Base-by-base conservation (phyloP, 2,113 vertebrate genomes). In the Oxygymnocypris stewartii region DNA sequence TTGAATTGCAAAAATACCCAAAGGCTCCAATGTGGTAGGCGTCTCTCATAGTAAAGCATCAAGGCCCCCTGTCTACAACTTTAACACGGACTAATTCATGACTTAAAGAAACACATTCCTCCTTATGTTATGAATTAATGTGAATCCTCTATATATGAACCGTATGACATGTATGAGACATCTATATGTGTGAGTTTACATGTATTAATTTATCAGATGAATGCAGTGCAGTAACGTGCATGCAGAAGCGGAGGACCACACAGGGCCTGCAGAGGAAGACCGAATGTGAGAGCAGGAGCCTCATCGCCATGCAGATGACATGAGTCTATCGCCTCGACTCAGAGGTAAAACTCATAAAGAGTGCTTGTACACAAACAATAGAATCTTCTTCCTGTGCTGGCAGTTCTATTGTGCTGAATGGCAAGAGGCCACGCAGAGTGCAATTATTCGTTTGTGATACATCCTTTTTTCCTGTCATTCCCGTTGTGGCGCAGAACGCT, bases 381-480 rank as follows among this genome's bases (percentile, higher is more conserved):
- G 93, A 92, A 93, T 94, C 92, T 93, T 94, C 92, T 91, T 92
- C 90, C 90, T 91, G 92, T 93, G 93, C 94, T 93, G 94, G 94
- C 93, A 93, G 91, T 79, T 88, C 92, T 91, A 93, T 95, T 95
- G 93, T 94, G 91, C 86, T 90, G 93, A 92, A 94, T 94, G 94
- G 91, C 93, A 93, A 93, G 91, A 92, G 82, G 90, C 92, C 91
- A 92, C 90, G 92, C 91, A 92, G 93, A 93, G 94, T 94, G 92
- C 93, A 94, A 94, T 94, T 95, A 93, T 95, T 95, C 94, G 87
- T 92, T 91, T 91, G 95, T 93, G 95, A 96, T 90, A 94, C 95
- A 90, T 94, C 79, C 89, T 91, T 94, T 92, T 96, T 91, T 42
- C 57, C 92, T 90, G 93, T 91, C 91, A 93, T 95, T 94, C 93